phyloP scores from a whole-genome alignment of 1,140 invertebrate genomes.

The Druon quercuslanigerum region DNA sequence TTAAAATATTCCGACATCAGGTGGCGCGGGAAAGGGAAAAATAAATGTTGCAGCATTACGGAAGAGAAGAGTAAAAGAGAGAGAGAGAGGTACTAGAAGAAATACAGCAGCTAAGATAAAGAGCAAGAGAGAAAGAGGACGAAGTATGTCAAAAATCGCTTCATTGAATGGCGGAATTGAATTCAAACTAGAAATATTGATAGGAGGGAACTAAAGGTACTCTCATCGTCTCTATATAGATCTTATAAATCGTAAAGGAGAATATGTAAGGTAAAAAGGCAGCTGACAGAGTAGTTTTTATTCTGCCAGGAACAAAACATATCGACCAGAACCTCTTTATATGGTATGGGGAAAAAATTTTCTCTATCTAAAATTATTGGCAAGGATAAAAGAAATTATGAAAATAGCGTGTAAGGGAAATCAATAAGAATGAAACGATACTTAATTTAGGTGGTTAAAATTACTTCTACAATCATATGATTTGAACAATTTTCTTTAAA shows the following conservation, averaged over 20 bases:
- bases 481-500: no score
- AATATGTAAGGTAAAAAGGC: neutral
- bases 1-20: conserved; percentile 68
- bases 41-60: conserved; percentile 72
- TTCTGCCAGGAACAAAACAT: neutral
- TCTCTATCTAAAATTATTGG: no score
- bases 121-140: neutral
- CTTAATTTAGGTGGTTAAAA: no score
- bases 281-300: neutral
- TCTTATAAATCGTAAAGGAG: neutral
- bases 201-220: neutral
- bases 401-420: no score
- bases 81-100: neutral
- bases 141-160: neutral
- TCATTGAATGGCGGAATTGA: conserved; percentile 6
- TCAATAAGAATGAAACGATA: no score
- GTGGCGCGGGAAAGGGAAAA: conserved; percentile 71
- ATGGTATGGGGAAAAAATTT: no score
- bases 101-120: conserved; percentile 5
- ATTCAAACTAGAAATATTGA: conserved; percentile 15
- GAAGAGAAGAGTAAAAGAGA: neutral
- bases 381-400: no score
- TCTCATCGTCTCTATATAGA: neutral
- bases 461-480: no score
- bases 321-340: no score